phyloP scores from a whole-genome alignment of 2,113 vertebrate genomes.

The Cichladusa arquata region DNA sequence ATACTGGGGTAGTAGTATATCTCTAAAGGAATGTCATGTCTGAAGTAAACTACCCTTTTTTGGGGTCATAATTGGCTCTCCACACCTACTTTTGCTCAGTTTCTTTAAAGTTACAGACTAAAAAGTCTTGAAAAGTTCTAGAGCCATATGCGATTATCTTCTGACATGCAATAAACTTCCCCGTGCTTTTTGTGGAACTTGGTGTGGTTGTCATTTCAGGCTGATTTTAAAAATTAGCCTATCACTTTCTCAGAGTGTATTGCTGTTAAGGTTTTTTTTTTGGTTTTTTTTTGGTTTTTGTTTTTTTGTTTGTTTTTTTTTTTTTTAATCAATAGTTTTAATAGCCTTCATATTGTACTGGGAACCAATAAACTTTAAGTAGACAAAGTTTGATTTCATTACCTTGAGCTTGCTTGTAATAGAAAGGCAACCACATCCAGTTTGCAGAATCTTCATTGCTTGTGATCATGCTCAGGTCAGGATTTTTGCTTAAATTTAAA shows the following conservation, averaged over 20 bases:
- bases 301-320: not conserved
- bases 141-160: fast-evolving
- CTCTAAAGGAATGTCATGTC: not conserved
- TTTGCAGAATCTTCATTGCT: not conserved
- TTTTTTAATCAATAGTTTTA: not conserved
- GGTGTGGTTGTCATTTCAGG: not conserved
- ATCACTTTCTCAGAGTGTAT: not conserved
- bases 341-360: not conserved
- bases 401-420: not conserved
- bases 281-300: not conserved
- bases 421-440: not conserved
- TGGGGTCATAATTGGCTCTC: not conserved
- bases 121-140: not conserved
- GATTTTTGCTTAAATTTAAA: not conserved
- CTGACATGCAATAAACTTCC: not conserved
- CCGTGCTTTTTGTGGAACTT: not conserved
- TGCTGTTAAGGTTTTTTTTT: not conserved
- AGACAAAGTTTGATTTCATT: not conserved
- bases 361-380: not conserved
- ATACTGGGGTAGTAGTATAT: not conserved
- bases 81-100: not conserved
- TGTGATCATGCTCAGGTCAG: not conserved
- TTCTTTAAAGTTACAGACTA: not conserved
- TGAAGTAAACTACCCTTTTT: not conserved
- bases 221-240: not conserved